Evolutionary conservation across 2,888 invertebrate species (phyloP).

Genomic region (Mythimna vitellina): DNA sequence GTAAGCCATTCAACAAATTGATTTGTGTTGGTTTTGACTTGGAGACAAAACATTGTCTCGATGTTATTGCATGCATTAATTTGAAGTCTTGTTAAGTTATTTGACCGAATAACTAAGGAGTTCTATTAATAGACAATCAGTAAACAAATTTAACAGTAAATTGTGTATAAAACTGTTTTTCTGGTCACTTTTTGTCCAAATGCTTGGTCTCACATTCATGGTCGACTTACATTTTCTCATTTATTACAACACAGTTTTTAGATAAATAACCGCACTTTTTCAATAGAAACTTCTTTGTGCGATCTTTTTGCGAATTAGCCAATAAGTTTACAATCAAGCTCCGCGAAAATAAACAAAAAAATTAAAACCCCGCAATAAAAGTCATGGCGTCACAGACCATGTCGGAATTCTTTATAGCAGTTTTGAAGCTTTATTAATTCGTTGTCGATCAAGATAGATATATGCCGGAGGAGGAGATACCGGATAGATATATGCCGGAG

Average conservation of each 20-base stretch:
- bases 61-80: slow-evolving; percentile 36
- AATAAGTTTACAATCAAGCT: neutral
- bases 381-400: too few relatives aligned
- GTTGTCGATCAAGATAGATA: too few relatives aligned
- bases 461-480: too few relatives aligned
- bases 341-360: neutral
- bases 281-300: neutral
- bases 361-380: neutral
- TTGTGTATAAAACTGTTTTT: neutral
- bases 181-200: slow-evolving; percentile 11
- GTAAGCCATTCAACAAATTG: slow-evolving; percentile 57
- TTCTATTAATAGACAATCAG: slow-evolving; percentile 28
- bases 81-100: slow-evolving; percentile 41
- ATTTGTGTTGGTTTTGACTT: slow-evolving; percentile 56
- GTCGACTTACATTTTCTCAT: slow-evolving; percentile 9
- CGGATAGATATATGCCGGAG: too few relatives aligned
- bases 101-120: slow-evolving; percentile 20
- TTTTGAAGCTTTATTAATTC: too few relatives aligned
- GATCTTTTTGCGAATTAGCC: neutral
- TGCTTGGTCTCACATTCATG: slow-evolving; percentile 18
- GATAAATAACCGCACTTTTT: neutral
- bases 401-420: too few relatives aligned
- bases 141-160: neutral
- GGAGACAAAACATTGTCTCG: slow-evolving; percentile 55
- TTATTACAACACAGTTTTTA: slow-evolving; percentile 1